Evolutionary conservation across 2,797 vertebrate genomes (phyloP), one percentile per base, ranked within the genome.

Genomic region (Selene dorsalis): DNA sequence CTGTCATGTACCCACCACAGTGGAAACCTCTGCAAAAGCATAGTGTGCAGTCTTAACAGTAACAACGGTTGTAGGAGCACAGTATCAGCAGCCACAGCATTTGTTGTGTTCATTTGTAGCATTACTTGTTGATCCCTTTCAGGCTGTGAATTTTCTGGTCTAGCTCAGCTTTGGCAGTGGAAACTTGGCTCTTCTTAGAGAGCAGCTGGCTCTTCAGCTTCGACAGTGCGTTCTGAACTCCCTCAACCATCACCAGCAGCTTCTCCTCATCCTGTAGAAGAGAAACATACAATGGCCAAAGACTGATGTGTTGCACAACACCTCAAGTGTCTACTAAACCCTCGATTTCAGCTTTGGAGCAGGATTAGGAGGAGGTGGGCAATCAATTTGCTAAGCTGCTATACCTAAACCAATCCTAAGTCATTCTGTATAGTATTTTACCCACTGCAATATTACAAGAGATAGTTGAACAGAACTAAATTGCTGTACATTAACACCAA

Each of bases 71-170:
- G 57, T 2, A 57, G 39, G 9, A 55, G 22, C 32, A 28, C 12
- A 61, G 14, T 22, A 20, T 45, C 16, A 26, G 52, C 22, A 20
- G 17, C 17, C 11, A 24, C 2, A 35, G 30, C 56, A 58, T 4
- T 1, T 14, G 8, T 9, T 45, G 28, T 32, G 58, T 50, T 38
- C 41, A 4, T 39, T 13, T 13, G 0, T 3, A 35, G 18, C 14
- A 28, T 82, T 94, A 98, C 98, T 93, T 98, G 72, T 94, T 96
- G 68, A 92, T 80, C 62, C 88, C 92, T 75, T 96, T 79, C 24
- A 96, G 68, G 0, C 4, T 88, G 81, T 89, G 95, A 64, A 90
- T 92, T 55, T 92, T 93, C 84, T 95, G 95, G 67, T 97, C 96
- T 74, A 96, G 81, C 69, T 95, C 93, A 55, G 82, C 91, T 74